Base-by-base conservation (phyloP, 2,797 vertebrate species). In the Periparus ater region DNA sequence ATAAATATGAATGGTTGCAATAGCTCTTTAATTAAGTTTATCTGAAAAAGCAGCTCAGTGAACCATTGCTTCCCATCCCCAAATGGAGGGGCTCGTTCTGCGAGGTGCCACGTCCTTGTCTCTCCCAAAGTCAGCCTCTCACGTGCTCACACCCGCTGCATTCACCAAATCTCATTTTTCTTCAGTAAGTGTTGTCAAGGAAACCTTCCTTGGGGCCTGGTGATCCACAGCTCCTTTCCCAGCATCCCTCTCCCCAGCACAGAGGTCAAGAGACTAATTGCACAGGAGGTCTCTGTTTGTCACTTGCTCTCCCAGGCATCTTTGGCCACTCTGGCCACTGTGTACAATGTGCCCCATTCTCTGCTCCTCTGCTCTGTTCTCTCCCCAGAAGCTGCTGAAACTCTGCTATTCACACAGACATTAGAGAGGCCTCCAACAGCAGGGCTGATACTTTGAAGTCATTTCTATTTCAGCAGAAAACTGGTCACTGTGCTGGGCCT, bases 191-290 rank as follows among this genome's bases (percentile, higher is more conserved):
- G 97, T 98, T 97, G 97, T 95, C 95, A 97, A 95, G 96, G 97
- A 96, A 97, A 98, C 96, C 45, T 95, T 96, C 93, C 96, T 96
- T 10, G 42, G 86, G 94, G 97, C 95, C 88, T 86, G 83, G 63
- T 81, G 94, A 94, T 93, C 67, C 96, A 61, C 79, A 76, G 76
- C 94, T 91, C 94, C 66, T n/a, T 79, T 91, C 84, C 95, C 95
- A 85, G 91, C 90, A 91, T 77, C 85, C 86, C 71, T 84, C 53
- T 6, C 67, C 23, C 19, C 73, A 9, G 44, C 86, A 18, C 81
- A 63, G 94, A 97, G 97, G 97, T 97, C 97, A 97, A 72, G 80
- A 65, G 88, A 94, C 89, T 96, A 95, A 97, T 96, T 95, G 95
- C 93, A 73, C 92, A 36, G 94, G 93, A 89, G 86, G 88, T 53